Conservation (phyloP, 2,113 vertebrate genomes). For the Sigmodon hispidus region DNA sequence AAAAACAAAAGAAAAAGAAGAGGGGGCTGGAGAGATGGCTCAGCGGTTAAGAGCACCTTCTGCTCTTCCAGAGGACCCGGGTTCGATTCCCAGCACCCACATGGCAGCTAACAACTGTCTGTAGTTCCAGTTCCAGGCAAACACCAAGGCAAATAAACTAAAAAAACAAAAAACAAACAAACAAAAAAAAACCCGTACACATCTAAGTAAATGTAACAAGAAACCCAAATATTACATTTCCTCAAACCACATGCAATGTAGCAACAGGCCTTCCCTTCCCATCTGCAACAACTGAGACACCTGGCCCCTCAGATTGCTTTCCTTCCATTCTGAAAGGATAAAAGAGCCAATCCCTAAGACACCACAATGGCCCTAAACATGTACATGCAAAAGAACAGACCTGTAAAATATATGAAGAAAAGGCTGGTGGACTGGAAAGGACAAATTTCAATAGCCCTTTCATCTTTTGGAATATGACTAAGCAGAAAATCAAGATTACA, state of each 20-base stretch:
- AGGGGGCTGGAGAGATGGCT: too few species aligned
- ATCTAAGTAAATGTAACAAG: conserved; percentile 12
- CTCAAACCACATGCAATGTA: not conserved
- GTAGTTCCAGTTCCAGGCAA: too few species aligned
- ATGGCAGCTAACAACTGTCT: too few species aligned
- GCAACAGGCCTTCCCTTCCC: not conserved
- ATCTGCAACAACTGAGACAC: not conserved
- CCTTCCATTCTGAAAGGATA: not conserved
- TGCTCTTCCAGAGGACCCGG: too few species aligned
- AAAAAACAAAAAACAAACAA: too few species aligned
- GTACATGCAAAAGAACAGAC: not conserved
- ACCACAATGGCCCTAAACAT: not conserved
- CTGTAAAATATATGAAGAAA: not conserved
- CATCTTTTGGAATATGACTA: not conserved
- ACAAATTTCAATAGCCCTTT: not conserved
- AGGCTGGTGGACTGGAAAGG: not conserved
- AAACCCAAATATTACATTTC: not conserved
- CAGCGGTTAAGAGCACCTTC: too few species aligned
- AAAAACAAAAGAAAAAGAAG: too few species aligned
- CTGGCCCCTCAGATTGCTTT: not conserved
- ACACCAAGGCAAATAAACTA: too few species aligned
- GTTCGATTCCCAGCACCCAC: too few species aligned
- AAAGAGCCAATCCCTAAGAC: not conserved
- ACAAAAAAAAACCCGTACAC: too few species aligned
- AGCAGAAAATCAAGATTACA: not conserved